These are phyloP conservation scores for Myotis planiceps DNA, from an alignment of 2,797 vertebrate genomes.

Conservation along the genomic window DNA sequence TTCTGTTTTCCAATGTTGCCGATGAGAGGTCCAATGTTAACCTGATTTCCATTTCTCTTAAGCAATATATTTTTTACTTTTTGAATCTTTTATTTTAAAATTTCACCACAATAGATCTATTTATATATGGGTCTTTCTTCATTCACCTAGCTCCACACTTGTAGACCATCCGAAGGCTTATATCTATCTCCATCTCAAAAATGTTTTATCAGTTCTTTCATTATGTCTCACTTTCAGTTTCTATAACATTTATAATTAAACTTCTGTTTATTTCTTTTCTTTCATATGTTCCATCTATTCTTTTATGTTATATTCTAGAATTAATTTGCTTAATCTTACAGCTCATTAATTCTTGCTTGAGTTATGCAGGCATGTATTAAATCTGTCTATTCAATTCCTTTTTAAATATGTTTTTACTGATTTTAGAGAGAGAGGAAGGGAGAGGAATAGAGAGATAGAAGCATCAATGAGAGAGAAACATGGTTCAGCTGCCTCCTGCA, in stretches of 20 bases:
- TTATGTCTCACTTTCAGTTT: background rate
- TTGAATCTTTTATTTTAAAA: background rate
- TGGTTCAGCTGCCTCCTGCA: no score
- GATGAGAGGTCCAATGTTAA: background rate
- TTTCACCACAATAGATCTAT: background rate
- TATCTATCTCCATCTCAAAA: background rate
- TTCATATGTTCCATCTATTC: background rate
- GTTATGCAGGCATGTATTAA: background rate
- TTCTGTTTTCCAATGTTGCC: background rate
- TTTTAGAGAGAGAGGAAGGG: no score
- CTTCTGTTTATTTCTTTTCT: background rate
- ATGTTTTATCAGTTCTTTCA: background rate
- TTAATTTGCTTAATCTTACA: slow-evolving; percentile 4
- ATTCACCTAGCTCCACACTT: background rate
- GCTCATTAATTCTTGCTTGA: background rate
- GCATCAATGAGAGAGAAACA: no score
- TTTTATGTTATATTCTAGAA: background rate
- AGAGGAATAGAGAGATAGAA: no score
- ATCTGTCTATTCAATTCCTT: background rate
- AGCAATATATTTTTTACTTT: background rate
- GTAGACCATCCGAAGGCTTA: background rate
- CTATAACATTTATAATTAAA: background rate
- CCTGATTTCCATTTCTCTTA: background rate
- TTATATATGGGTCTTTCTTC: background rate
- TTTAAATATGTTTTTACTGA: no score